These are phyloP conservation scores for Anser brachyrhynchus DNA, from an alignment of 2,113 vertebrate species.

Conservation along the genomic window DNA sequence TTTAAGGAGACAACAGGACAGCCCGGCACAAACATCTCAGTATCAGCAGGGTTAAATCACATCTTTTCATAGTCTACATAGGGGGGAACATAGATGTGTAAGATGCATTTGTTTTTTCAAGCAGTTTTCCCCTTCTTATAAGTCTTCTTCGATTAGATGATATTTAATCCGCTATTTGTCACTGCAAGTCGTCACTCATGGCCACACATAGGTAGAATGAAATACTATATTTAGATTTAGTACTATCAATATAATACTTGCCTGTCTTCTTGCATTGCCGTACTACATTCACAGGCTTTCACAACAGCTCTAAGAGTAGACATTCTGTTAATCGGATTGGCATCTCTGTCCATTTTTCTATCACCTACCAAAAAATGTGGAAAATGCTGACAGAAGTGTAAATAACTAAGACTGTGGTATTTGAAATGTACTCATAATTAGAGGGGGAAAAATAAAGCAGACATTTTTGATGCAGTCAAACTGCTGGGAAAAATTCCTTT, in stretches of 20 bases:
- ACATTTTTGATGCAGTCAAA: neutral
- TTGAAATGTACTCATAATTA: neutral
- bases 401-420: neutral
- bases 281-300: neutral
- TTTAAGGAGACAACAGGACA: neutral
- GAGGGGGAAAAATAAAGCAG: too few relatives aligned
- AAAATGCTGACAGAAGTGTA: neutral
- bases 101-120: neutral
- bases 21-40: neutral
- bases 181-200: neutral
- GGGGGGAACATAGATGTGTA: neutral
- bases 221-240: neutral
- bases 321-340: neutral
- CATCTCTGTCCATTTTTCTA: neutral
- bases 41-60: neutral
- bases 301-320: neutral
- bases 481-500: neutral
- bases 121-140: neutral
- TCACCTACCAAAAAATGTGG: neutral
- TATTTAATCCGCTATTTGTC: neutral
- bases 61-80: neutral
- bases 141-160: neutral
- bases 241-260: neutral
- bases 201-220: neutral
- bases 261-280: neutral